phyloP scores from a whole-genome alignment of 2,113 vertebrate genomes.

The Taurulus bubalis region DNA sequence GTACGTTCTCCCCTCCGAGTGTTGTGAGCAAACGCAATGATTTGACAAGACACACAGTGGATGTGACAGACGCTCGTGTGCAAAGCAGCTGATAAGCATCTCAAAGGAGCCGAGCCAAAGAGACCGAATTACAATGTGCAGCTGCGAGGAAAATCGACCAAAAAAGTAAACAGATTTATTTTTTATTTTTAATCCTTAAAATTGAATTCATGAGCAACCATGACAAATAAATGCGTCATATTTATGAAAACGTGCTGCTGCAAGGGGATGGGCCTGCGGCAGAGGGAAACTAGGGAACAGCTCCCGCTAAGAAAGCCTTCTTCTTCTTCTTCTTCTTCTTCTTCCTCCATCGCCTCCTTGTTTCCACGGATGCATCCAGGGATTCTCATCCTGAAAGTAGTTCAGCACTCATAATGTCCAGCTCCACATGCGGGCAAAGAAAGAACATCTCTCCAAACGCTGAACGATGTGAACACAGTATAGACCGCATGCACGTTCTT shows the following conservation, averaged over 20 bases:
- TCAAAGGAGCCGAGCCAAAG: constrained; percentile 42
- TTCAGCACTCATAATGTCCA: background rate
- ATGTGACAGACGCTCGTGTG: constrained; percentile 59
- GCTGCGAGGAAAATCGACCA: constrained; percentile 36
- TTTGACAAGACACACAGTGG: constrained; percentile 51
- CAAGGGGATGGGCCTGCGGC: no score
- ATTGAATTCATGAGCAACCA: constrained; percentile 33
- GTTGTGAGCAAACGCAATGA: constrained; percentile 44
- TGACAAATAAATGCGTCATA: constrained; percentile 28
- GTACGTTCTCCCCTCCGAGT: constrained; percentile 21
- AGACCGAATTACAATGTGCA: constrained; percentile 40
- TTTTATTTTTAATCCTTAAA: constrained; percentile 29
- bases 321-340: no score
- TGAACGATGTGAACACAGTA: constrained; percentile 11
- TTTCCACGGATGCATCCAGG: background rate
- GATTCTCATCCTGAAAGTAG: background rate
- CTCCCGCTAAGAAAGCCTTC: no score
- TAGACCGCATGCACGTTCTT: background rate
- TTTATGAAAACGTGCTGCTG: constrained; percentile 29
- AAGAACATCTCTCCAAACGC: background rate
- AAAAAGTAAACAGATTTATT: constrained; percentile 37
- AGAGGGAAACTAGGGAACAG: no score
- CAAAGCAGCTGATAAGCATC: constrained; percentile 53
- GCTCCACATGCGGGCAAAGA: background rate
- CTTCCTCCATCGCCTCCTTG: background rate